A percentile compares a stretch with the other conserved stretches of the same genome.
These are phyloP conservation scores for Neomicropteryx cornuta DNA, from an alignment of 1,140 invertebrate species.

Conservation along the genomic window DNA sequence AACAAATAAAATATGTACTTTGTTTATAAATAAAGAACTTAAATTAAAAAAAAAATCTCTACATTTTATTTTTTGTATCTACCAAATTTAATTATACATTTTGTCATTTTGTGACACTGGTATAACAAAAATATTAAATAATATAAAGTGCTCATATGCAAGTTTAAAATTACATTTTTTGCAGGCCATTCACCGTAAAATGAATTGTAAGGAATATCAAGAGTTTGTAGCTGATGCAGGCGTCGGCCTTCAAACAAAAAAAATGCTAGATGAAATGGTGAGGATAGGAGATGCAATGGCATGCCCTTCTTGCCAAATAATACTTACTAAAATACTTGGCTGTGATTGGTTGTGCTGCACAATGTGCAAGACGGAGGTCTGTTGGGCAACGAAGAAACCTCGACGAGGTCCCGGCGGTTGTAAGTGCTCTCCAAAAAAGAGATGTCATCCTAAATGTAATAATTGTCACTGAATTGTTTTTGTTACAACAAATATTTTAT, in stretches of 20 bases:
- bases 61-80: too few species aligned
- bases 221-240: slow-evolving; percentile 55
- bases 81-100: too few species aligned
- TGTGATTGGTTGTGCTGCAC: slow-evolving; percentile 91
- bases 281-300: slow-evolving; percentile 72
- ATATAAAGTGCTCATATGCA: too few species aligned
- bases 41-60: too few species aligned
- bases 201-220: slow-evolving; percentile 81
- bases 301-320: slow-evolving; percentile 74
- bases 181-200: slow-evolving; percentile 71
- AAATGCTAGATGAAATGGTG: slow-evolving; percentile 73
- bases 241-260: too few species aligned
- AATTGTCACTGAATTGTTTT: slow-evolving; percentile 82
- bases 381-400: slow-evolving; percentile 83
- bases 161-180: too few species aligned
- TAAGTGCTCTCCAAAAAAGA: slow-evolving; percentile 73
- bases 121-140: too few species aligned
- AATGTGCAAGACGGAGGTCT: slow-evolving; percentile 90
- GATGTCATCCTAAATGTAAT: slow-evolving; percentile 80
- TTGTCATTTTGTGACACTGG: too few species aligned
- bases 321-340: slow-evolving; percentile 88
- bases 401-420: slow-evolving; percentile 80
- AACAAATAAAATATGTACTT: too few species aligned
- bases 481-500: too few species aligned
- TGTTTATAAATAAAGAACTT: too few species aligned